Evolutionary conservation across 2,797 vertebrate species (phyloP).

Genomic region (Toxotes lorentzi): DNA sequence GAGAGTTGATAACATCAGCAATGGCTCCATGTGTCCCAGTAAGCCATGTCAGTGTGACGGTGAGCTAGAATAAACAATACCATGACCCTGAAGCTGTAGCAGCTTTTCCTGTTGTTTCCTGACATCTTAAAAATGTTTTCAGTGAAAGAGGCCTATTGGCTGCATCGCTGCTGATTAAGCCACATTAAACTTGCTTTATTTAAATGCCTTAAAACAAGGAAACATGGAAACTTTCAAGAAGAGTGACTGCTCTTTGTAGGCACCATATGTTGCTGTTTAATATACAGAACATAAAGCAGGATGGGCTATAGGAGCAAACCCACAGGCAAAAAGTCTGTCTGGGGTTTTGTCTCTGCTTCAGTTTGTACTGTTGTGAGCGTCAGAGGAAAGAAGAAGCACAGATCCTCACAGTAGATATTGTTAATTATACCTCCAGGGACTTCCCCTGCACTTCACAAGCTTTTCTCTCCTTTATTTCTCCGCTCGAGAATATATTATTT

Average conservation of each 20-base stretch:
- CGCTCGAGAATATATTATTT: slow-evolving; percentile 59
- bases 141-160: neutral
- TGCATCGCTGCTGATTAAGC: neutral
- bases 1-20: neutral
- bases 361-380: slow-evolving; percentile 46
- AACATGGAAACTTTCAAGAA: neutral
- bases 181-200: neutral
- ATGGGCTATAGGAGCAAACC: slow-evolving; percentile 40
- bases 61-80: neutral
- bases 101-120: neutral
- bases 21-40: neutral
- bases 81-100: neutral
- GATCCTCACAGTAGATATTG: slow-evolving; percentile 62
- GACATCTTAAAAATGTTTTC: neutral
- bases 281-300: slow-evolving; percentile 23
- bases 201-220: neutral
- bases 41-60: neutral
- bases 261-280: slow-evolving; percentile 34
- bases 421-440: slow-evolving; percentile 80
- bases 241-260: neutral
- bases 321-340: slow-evolving; percentile 32
- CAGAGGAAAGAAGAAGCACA: slow-evolving; percentile 32
- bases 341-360: slow-evolving; percentile 38
- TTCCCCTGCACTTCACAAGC: slow-evolving; percentile 62
- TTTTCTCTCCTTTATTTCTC: slow-evolving; percentile 56